phyloP scores from a whole-genome alignment of 2,113 vertebrate species.

The Proterorhinus semilunaris region DNA sequence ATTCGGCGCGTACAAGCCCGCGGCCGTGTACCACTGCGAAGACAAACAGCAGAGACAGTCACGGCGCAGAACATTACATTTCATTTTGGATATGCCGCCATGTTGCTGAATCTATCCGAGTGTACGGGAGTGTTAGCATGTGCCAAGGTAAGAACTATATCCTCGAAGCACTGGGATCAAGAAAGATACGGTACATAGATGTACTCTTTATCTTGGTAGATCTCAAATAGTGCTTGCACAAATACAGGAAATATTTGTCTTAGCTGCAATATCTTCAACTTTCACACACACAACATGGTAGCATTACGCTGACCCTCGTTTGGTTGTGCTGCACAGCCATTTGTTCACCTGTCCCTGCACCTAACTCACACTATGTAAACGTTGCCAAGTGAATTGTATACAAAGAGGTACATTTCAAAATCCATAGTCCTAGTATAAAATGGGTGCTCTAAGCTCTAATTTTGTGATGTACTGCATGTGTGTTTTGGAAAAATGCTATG shows the following conservation, averaged over 20 bases:
- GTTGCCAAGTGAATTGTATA: too few species aligned
- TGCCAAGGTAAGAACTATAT: slow-evolving; percentile 7
- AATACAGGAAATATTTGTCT: neutral
- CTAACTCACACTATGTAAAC: too few species aligned
- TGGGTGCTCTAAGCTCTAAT: too few species aligned
- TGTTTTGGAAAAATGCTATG: too few species aligned
- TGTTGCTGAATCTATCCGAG: neutral
- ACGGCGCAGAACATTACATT: slow-evolving; percentile 29
- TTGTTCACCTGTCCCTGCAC: too few species aligned
- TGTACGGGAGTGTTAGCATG: slow-evolving; percentile 8
- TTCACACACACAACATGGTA: too few species aligned
- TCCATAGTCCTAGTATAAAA: too few species aligned
- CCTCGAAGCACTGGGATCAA: slow-evolving; percentile 3
- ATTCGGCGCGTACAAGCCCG: slow-evolving; percentile 13
- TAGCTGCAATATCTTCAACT: too few species aligned
- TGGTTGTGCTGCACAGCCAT: too few species aligned
- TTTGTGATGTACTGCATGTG: too few species aligned
- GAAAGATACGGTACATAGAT: neutral
- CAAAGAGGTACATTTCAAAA: too few species aligned
- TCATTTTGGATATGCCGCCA: slow-evolving; percentile 10
- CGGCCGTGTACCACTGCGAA: slow-evolving; percentile 13
- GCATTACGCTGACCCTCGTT: too few species aligned
- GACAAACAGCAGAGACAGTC: slow-evolving; percentile 21
- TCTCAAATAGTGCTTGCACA: neutral
- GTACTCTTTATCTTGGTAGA: neutral